phyloP scores from a whole-genome alignment of 2,113 vertebrate species.

The mouse (Mus musculus) region DNA sequence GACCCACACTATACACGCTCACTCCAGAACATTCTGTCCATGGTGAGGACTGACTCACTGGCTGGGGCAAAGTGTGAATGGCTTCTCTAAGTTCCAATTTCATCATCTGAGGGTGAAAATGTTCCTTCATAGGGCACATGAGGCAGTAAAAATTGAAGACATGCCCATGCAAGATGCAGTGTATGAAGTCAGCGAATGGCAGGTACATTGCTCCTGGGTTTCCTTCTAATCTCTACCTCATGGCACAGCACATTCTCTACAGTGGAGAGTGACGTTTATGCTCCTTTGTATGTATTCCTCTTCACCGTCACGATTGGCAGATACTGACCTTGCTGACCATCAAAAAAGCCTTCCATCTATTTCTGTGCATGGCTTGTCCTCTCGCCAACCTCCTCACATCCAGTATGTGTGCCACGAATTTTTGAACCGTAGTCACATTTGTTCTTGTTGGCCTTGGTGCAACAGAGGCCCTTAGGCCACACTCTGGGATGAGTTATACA shows the following conservation, averaged over 20 bases:
- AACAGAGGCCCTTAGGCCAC: neutral
- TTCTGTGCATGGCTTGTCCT: neutral
- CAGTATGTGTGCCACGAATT: accelerated
- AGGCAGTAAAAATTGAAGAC: neutral
- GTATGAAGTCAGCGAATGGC: neutral
- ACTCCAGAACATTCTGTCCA: neutral
- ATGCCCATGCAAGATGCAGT: neutral
- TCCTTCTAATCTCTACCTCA: neutral
- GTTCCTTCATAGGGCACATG: neutral
- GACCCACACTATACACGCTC: neutral
- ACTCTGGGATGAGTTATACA: neutral
- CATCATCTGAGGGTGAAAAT: neutral
- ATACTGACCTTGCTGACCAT: neutral
- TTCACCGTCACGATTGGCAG: neutral
- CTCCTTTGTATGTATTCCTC: neutral
- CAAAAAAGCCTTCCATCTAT: neutral
- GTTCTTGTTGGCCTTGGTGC: neutral
- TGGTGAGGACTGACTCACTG: neutral
- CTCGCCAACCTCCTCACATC: neutral
- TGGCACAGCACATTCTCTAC: neutral
- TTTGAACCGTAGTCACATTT: neutral
- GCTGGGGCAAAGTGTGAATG: too few species aligned
- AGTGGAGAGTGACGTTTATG: neutral
- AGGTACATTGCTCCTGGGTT: neutral
- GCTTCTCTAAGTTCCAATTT: neutral